phyloP scores from a whole-genome alignment of 2,113 vertebrate genomes.

The Petaurus breviceps region DNA sequence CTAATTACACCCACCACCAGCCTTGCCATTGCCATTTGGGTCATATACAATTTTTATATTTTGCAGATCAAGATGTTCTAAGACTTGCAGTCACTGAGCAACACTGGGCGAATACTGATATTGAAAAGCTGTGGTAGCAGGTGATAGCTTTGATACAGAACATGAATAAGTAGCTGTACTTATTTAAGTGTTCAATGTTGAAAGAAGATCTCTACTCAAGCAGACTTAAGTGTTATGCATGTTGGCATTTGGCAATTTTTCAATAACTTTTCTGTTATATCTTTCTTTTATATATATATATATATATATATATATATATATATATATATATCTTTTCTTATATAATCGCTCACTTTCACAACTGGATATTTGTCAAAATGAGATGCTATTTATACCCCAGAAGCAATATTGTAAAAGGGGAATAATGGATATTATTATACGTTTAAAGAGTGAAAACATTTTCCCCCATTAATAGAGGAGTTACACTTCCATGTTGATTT shows the following conservation, averaged over 20 bases:
- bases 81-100: too few species aligned
- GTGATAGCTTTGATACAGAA: not conserved
- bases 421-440: not conserved
- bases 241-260: not conserved
- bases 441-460: not conserved
- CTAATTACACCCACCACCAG: not conserved
- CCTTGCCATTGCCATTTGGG: not conserved
- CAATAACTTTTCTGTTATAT: not conserved
- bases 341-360: not conserved
- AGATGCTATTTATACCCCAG: constrained; percentile 21
- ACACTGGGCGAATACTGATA: too few species aligned
- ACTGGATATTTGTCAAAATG: not conserved
- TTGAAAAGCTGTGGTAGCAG: too few species aligned
- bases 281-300: too few species aligned
- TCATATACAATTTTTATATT: not conserved
- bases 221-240: not conserved
- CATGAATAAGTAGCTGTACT: constrained; percentile 25
- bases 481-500: not conserved
- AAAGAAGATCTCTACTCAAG: constrained; percentile 14
- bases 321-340: too few species aligned
- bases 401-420: not conserved
- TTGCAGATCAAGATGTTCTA: not conserved
- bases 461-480: constrained; percentile 11
- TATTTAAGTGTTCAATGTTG: constrained; percentile 9
- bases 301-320: too few species aligned